Evolutionary conservation across 2,888 invertebrate genomes (phyloP), one percentile per base, ranked within the genome.

Genomic region (Galeopsomyia nigrocyanea): DNA sequence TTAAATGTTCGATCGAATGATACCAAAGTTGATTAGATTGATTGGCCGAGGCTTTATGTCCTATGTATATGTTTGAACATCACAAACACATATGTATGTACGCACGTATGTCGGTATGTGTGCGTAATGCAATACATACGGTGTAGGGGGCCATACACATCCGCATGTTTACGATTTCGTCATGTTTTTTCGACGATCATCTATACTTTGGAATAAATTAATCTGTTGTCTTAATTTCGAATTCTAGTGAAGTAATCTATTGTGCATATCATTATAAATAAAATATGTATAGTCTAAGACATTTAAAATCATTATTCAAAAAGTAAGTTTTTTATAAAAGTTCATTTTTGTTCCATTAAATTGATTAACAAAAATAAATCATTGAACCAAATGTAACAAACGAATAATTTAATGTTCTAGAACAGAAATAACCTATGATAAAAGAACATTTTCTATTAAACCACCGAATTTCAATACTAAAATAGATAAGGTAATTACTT

Each of bases 401-500:
- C 10, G 10, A 1, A 5, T 13, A 26, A 60, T 60, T 47, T 46
- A 17, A 19, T 22, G 9, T 67, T 62, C 76, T 78, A 80, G 78
- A 66, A 67, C 31, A 3, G 69, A 73, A 13, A 64, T 80, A 77
- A 78, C 74, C 72, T 71, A 10, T 46, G 51, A 5, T 7, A 31
- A 3, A 31, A 56, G 46, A 61, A 58, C 58, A 17, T 76, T 58
- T 64, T 79, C 9, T 63, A 73, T 10, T 16, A 46, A 49, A 51
- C 16, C 61, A 47, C 9, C 22, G 13, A 64, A 65, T 39, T 46
- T 0, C 16, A 68, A 21, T 31, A 62, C 22, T 6, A 68, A 19
- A 64, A 77, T 78, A 49, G 75, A 77, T 53, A 79, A 78, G 63
- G 78, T 78, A 69, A 63, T 58, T 61, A 66, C 31, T 7, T 26